Evolutionary conservation across 2,113 vertebrate species (phyloP).

Genomic region (Chamaetylas fuelleborni): DNA sequence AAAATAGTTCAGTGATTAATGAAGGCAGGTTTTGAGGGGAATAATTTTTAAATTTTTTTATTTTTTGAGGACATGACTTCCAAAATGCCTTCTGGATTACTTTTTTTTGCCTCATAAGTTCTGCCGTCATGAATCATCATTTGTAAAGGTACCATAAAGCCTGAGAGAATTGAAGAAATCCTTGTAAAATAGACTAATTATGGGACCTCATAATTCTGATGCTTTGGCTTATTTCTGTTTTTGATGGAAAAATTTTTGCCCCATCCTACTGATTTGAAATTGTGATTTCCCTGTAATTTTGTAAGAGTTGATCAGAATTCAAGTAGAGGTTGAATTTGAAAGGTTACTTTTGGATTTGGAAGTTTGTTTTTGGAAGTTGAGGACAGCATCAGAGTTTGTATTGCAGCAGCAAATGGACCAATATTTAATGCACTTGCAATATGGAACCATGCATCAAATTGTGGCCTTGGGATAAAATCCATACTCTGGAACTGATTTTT

Average conservation of each 20-base stretch:
- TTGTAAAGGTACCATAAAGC: neutral
- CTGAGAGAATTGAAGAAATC: neutral
- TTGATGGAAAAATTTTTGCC: neutral
- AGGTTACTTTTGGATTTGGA: neutral
- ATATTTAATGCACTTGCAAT: slow-evolving; percentile 34
- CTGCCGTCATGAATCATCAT: neutral
- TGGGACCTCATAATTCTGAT: neutral
- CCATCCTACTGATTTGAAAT: neutral
- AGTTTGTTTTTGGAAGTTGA: neutral
- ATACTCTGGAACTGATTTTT: neutral
- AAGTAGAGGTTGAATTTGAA: neutral
- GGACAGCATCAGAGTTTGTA: slow-evolving; percentile 39
- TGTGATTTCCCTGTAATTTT: neutral
- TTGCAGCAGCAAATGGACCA: slow-evolving; percentile 59
- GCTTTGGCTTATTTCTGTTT: neutral
- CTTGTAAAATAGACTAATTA: neutral
- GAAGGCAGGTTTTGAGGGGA: neutral
- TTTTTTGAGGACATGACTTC: neutral
- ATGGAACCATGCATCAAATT: slow-evolving; percentile 34
- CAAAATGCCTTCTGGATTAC: neutral
- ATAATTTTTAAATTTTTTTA: neutral
- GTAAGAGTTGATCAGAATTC: neutral
- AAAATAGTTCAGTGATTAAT: neutral
- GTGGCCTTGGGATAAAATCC: slow-evolving; percentile 66
- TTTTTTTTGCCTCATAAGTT: neutral